Base-by-base conservation (phyloP, 1,140 invertebrate genomes). In the Pristionchus pacificus region DNA sequence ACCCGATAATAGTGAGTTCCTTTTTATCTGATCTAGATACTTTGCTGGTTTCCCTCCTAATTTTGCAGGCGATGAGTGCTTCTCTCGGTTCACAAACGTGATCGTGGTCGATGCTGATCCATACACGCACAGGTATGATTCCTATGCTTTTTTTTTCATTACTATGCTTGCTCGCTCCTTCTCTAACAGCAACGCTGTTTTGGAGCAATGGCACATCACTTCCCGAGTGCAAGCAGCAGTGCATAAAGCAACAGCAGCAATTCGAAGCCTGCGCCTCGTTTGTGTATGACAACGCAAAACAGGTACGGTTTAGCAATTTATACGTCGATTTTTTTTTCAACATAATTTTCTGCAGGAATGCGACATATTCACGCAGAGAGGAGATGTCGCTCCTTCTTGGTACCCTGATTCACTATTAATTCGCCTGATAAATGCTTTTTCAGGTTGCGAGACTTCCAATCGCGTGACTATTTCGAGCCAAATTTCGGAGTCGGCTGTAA, bases 41-140 rank as follows among this genome's bases (percentile, higher is more conserved):
- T n/a, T n/a, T n/a, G n/a, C n/a, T n/a, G n/a, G n/a, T n/a, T n/a
- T n/a, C n/a, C n/a, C n/a, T n/a, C n/a, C n/a, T n/a, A n/a, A n/a
- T n/a, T n/a, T n/a, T n/a, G n/a, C n/a, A 81, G 80, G 81, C 72
- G 80, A 83, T 65, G 80, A 78, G 29, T 83, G 81, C 55, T 83
- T 83, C 60, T 75, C 82, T 59, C 78, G 81, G 1, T 83, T 84
- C 61, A 57, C 77, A 15, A 82, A 82, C 60, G 71, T 72, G 32
- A 82, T 82, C 30, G 76, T 82, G 25, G 82, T 82, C 30, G 84
- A 82, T 65, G 81, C 82, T 10, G 82, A 83, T 65, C 81, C 81
- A 0, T 83, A 80, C 69, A 82, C 84, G 72, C 70, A 82, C 60
- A 58, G 81, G 28, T 83, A 29, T 49, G 14, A 49, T 15, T 33